Percentiles rank a stretch among this genome's conserved stretches.
Evolutionary conservation across 2,888 invertebrate genomes (phyloP).

Genomic region (Cryptosula pallasiana): DNA sequence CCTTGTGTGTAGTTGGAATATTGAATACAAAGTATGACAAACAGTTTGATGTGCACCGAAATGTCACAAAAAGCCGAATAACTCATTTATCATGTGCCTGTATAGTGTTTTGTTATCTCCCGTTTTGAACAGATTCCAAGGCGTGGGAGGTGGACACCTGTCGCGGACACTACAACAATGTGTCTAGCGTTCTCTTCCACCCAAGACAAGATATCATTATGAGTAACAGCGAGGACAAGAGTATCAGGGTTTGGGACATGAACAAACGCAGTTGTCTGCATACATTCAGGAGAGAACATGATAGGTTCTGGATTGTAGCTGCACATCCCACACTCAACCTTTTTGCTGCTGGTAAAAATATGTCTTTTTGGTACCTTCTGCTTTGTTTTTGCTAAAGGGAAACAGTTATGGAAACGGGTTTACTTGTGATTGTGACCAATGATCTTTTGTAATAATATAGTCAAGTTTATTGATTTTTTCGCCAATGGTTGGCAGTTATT

Average conservation of each 20-base stretch:
- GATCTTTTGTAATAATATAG: no score
- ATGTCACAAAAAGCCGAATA: neutral
- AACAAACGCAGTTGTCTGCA: constrained; percentile 53
- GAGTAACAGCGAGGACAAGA: constrained; percentile 95
- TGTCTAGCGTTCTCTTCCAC: constrained; percentile 94
- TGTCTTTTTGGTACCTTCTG: no score
- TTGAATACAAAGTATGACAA: no score
- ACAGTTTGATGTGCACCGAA: no score
- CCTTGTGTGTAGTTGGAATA: no score
- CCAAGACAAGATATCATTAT: constrained; percentile 92
- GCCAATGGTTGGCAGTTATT: no score
- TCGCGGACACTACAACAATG: constrained; percentile 99
- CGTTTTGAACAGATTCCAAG: constrained; percentile 55
- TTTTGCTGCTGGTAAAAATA: constrained; percentile 89
- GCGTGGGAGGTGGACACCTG: constrained; percentile 99
- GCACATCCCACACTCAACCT: constrained; percentile 91
- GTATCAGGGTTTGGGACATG: constrained; percentile 98
- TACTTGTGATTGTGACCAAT: no score
- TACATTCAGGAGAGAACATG: constrained; percentile 75
- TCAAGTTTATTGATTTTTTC: no score
- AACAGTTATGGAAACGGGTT: no score
- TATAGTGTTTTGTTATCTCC: neutral
- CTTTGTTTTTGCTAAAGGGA: no score
- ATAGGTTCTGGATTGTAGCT: constrained; percentile 94
- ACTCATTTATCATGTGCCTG: neutral